phyloP scores from a whole-genome alignment of 2,797 vertebrate genomes.

The Amazona finschi region DNA sequence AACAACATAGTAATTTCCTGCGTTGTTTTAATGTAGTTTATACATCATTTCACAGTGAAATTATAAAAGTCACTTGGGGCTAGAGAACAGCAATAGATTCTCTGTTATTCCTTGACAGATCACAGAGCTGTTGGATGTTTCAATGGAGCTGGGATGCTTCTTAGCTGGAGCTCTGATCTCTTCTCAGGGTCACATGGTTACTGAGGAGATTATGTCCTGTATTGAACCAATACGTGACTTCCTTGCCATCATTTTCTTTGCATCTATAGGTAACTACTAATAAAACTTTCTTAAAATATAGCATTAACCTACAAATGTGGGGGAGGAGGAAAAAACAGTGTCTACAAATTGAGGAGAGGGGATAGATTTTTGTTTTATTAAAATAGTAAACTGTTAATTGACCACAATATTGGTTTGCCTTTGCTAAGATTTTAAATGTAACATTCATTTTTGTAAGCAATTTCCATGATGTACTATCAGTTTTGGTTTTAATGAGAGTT shows the following conservation, averaged over 20 bases:
- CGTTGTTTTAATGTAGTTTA: background rate
- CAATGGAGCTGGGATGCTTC: constrained; percentile 98
- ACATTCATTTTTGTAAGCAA: background rate
- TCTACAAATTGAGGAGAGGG: background rate
- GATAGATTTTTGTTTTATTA: background rate
- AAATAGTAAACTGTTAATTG: background rate
- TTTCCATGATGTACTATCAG: background rate
- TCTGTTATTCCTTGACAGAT: constrained; percentile 75
- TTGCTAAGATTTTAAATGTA: background rate
- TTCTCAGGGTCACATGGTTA: constrained; percentile 93
- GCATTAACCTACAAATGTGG: background rate
- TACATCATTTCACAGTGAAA: background rate
- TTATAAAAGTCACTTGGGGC: background rate
- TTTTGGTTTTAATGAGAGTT: background rate
- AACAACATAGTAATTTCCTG: background rate
- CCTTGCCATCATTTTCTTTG: constrained; percentile 96
- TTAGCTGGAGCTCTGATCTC: constrained; percentile 93
- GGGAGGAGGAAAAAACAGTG: background rate
- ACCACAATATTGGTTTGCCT: background rate
- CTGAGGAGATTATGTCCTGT: constrained; percentile 87
- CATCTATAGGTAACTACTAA: constrained; percentile 89
- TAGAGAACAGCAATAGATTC: background rate
- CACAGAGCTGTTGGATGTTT: constrained; percentile 90
- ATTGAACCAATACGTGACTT: constrained; percentile 96
- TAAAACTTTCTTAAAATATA: background rate